A percentile compares a stretch with the other conserved stretches of the same genome.
Evolutionary conservation across 2,888 invertebrate species (phyloP).

Genomic region (Cylindroiulus punctatus): DNA sequence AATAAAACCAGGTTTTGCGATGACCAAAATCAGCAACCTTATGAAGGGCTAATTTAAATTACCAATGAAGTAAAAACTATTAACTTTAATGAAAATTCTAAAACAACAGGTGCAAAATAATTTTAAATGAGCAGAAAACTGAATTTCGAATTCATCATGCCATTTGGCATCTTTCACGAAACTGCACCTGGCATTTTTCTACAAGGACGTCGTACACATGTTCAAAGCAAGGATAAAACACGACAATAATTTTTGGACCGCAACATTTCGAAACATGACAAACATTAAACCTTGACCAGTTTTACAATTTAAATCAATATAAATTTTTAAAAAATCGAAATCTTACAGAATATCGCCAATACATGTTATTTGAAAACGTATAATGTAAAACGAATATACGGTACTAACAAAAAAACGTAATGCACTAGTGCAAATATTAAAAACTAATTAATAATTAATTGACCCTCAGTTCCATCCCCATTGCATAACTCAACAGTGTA

Average conservation of each 20-base stretch:
- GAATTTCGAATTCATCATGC: not conserved
- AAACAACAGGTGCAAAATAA: constrained; percentile 14
- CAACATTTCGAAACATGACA: not conserved
- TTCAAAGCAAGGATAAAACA: not conserved
- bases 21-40: not conserved
- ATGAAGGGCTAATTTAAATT: not conserved
- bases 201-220: not conserved
- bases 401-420: not conserved
- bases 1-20: not conserved
- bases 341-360: not conserved
- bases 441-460: constrained; percentile 41
- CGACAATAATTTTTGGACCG: not conserved
- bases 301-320: not conserved
- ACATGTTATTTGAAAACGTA: not conserved
- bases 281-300: not conserved
- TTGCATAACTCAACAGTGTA: constrained; percentile 24
- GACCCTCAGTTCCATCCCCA: not conserved
- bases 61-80: not conserved
- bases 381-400: not conserved
- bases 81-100: not conserved
- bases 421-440: not conserved
- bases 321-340: not conserved
- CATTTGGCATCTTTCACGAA: not conserved
- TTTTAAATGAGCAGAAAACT: not conserved
- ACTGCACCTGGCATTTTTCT: constrained; percentile 29